Percentiles rank a stretch among this genome's conserved stretches.
Conservation (phyloP, 23 tunicate genomes). For the Clavelina lepadiformis region DNA sequence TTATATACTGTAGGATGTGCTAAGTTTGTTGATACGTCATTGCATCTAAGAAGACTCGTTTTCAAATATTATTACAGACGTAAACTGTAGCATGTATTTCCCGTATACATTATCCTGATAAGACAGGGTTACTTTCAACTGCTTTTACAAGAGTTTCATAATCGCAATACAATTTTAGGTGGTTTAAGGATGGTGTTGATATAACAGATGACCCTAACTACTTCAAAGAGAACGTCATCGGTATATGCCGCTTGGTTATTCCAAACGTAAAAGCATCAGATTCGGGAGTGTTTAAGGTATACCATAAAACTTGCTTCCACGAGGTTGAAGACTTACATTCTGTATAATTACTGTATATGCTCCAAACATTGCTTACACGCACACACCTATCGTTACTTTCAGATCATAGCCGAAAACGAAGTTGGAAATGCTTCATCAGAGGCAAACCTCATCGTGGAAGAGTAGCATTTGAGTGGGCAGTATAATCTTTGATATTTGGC, state of each 20-base stretch:
- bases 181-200: conserved; percentile 74
- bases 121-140: too few relatives aligned
- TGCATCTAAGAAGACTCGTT: too few relatives aligned
- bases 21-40: too few relatives aligned
- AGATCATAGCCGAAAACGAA: conserved; percentile 75
- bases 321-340: background rate
- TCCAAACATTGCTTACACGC: too few relatives aligned
- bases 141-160: too few relatives aligned
- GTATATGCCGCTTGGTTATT: conserved; percentile 81
- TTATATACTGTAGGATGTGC: too few relatives aligned
- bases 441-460: conserved; percentile 30
- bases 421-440: conserved; percentile 67
- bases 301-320: background rate
- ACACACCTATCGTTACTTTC: background rate
- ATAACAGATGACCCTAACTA: conserved; percentile 54
- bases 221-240: conserved; percentile 92
- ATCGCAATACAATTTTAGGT: too few relatives aligned
- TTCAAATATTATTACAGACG: too few relatives aligned
- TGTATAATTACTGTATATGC: too few relatives aligned
- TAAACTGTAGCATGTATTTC: too few relatives aligned
- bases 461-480: background rate
- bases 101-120: too few relatives aligned
- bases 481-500: background rate
- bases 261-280: conserved; percentile 42
- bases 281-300: conserved; percentile 74